Evolutionary conservation across 2,797 vertebrate species (phyloP), one percentile per base, ranked within the genome.

Genomic region (Myripristis murdjan): DNA sequence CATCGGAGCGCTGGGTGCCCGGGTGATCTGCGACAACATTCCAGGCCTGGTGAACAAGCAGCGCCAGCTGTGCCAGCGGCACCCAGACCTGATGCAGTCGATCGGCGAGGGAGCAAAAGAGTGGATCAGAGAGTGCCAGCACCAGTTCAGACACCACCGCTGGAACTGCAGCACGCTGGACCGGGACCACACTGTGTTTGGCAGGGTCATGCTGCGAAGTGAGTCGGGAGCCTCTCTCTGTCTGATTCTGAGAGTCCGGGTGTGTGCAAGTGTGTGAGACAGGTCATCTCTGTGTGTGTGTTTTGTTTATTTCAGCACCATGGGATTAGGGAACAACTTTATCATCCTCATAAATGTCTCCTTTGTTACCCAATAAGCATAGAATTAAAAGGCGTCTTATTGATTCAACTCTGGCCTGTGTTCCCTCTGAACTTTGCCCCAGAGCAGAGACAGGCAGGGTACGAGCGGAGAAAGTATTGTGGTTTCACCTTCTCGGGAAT

Each of bases 151-250:
- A 79, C 94, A 98, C 90, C 97, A 99, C 90, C 97, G 98, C 87
- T 99, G 98, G 98, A 99, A 99, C 92, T 99, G 98, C 94, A 99
- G 96, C 94, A 99, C 97, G 0, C 90, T 98, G 93, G 98, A 98
- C 86, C 95, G 98, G 18, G 98, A 99, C 91, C 97, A 98, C 94
- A 97, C 96, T 0, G 97, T 99, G 88, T 99, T 99, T 15, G 98
- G 98, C 79, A 94, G 97, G n/a, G 97, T 98, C 93, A 99, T 98
- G 96, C 95, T 97, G 75, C 87, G 96, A 95, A 98, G 98, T 99
- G 95, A 92, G 98, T 90, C 33, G 51, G 48, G 57, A 12, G 33
- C 35, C 49, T 79, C 63, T 70, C 41, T 83, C 73, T 68, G 66
- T 67, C 65, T 68, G 70, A 54, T 51, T 64, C 23, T 43, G 41